Conservation (phyloP, 2,888 invertebrate species). For the Eretmocerus hayati region DNA sequence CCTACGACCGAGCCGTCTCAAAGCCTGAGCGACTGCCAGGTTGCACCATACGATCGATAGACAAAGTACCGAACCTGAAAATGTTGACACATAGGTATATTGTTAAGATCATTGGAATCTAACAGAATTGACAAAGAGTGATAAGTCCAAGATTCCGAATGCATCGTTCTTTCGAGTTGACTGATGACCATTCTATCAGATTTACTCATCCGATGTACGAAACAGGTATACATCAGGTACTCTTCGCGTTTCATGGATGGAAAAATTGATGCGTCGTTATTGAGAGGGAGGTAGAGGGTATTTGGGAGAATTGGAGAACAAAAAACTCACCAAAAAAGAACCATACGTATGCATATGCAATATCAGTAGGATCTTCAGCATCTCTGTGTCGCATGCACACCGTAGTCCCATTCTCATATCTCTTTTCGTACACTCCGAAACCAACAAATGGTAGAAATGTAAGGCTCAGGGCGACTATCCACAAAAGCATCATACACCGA, state of each 20-base stretch:
- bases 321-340: conserved; percentile 63
- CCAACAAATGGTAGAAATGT: conserved; percentile 71
- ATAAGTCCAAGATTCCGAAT: no score
- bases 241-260: no score
- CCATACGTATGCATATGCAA: conserved; percentile 69
- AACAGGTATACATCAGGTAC: no score
- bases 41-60: conserved; percentile 75
- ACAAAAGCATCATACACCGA: conserved; percentile 61
- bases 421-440: conserved; percentile 44
- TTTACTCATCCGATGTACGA: no score
- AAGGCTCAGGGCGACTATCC: conserved; percentile 62
- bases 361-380: conserved; percentile 58
- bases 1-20: conserved; percentile 53
- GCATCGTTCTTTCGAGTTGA: no score
- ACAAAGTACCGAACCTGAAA: conserved; percentile 63
- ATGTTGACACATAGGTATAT: no score
- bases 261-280: no score
- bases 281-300: no score
- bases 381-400: conserved; percentile 67
- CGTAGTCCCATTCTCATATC: conserved; percentile 17
- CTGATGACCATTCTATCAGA: no score
- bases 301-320: neutral
- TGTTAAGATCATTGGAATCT: no score
- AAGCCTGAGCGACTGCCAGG: conserved; percentile 69
- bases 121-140: no score